Evolutionary conservation across 2,888 invertebrate genomes (phyloP).

Genomic region (Tricholauxania praeusta): DNA sequence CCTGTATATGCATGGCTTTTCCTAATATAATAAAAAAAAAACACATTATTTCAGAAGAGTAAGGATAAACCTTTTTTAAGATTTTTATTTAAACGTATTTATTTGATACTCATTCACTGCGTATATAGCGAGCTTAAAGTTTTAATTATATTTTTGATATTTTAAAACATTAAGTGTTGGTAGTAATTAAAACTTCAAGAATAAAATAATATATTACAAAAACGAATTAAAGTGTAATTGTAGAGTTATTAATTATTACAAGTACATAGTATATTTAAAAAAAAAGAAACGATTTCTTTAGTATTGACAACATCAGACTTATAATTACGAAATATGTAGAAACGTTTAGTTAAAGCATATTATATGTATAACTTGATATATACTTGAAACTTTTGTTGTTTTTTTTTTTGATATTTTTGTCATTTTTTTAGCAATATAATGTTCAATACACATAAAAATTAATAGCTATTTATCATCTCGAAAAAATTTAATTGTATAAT

Average conservation of each 20-base stretch:
- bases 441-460: not conserved
- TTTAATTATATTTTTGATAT: not conserved
- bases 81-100: conserved; percentile 1
- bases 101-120: not conserved
- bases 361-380: not conserved
- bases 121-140: not conserved
- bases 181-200: too few relatives aligned
- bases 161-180: too few relatives aligned
- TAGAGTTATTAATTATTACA: not conserved
- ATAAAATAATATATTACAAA: too few relatives aligned
- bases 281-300: not conserved
- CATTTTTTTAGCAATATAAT: conserved; percentile 13
- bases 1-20: too few relatives aligned
- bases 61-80: not conserved
- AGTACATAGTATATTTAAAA: not conserved
- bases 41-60: not conserved
- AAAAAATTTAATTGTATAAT: conserved; percentile 36
- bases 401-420: conserved; percentile 28
- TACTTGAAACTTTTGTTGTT: conserved; percentile 21
- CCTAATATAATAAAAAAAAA: not conserved
- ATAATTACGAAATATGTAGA: conserved; percentile 57
- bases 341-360: conserved; percentile 5
- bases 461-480: conserved; percentile 12
- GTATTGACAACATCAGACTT: conserved; percentile 65
- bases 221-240: not conserved